phyloP scores from a whole-genome alignment of 2,888 invertebrate genomes.

The Oligia strigilis region DNA sequence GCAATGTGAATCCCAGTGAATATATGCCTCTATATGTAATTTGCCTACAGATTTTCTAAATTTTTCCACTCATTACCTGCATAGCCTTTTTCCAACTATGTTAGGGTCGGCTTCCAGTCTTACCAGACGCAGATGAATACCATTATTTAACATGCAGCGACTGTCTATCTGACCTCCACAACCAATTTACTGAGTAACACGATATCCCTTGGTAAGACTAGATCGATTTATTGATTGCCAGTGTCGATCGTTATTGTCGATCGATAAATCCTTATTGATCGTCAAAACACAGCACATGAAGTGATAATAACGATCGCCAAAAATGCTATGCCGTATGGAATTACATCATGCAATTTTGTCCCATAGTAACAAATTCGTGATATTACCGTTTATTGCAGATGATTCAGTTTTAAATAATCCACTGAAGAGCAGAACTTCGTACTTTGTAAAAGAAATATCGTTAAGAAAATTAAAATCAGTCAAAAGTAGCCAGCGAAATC shows the following conservation, averaged over 20 bases:
- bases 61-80: background rate
- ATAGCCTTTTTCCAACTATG: background rate
- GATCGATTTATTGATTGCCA: background rate
- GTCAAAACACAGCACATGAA: background rate
- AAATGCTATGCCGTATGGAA: no score
- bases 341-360: background rate
- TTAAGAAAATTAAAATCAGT: constrained; percentile 4
- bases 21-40: background rate
- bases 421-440: background rate
- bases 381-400: background rate
- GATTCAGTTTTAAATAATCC: background rate
- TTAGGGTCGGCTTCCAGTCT: background rate
- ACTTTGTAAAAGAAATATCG: background rate
- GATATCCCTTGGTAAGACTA: background rate
- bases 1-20: background rate
- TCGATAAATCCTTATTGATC: background rate
- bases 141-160: background rate
- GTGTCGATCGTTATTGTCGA: background rate
- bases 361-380: background rate
- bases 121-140: background rate
- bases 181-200: background rate
- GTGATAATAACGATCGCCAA: no score
- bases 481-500: background rate
- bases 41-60: background rate
- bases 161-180: background rate